Base-by-base conservation (phyloP, 2,888 invertebrate genomes). In the Xylota sylvarum region DNA sequence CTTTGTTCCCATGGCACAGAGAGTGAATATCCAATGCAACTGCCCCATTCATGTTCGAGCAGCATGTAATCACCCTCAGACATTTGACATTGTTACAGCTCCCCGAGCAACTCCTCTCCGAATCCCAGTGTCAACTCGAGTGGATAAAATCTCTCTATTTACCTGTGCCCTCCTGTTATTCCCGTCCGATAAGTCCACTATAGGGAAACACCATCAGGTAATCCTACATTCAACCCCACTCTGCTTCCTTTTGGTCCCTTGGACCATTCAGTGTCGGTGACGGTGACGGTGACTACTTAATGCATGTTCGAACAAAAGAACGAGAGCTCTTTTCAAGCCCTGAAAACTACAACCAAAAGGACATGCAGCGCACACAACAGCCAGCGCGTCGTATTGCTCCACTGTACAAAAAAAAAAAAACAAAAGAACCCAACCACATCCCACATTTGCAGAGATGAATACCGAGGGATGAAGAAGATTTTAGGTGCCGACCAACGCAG, bases 261-360 rank as follows among this genome's bases (percentile, higher is more conserved):
- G 14, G 35, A 10, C 19, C 17, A 23, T 23, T 6, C 60, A 52
- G 23, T 62, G 58, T 46, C 56, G 27, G 48, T 80, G 80, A 70
- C 56, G 27, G 48, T 80, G 80, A 70, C 82, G 86, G 77, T 82
- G 73, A 86, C 82, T 86, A 50, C 73, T 86, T 86, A 86, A 86
- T 86, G 82, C 81, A 82, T 82, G 86, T 86, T 82, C 46, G 86
- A 82, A 86, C 86, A 86, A 85, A 86, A 67, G 86, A 86, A 62
- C 65, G 37, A 76, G 69, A 84, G 78, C 77, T 67, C 78, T 72
- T 72, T 72, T 43, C 64, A 55, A 70, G 65, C 52, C 60, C 58
- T 65, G 72, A 64, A 82, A 70, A 69, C 17, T 60, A 77, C 81
- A 70, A 64, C 64, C 46, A 52, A 80, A 73, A 65, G 64, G 72